Conservation (phyloP, 1,140 invertebrate genomes). For the Chelonus insularis region DNA sequence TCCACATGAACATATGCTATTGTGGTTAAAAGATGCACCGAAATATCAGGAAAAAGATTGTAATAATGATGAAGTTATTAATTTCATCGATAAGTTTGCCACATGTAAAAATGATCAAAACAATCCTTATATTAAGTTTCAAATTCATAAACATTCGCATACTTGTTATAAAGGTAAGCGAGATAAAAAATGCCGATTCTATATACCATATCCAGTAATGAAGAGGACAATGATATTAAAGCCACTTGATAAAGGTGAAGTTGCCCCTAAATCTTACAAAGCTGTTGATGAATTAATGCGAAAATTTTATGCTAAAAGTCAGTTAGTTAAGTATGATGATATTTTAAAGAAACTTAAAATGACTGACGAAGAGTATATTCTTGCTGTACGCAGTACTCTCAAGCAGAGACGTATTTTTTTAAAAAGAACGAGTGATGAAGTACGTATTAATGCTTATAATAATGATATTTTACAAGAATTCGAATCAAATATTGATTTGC, state of each 20-base stretch:
- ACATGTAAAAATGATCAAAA: slow-evolving; percentile 17
- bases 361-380: slow-evolving; percentile 5
- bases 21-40: slow-evolving; percentile 17
- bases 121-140: slow-evolving; percentile 10
- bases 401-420: slow-evolving; percentile 22
- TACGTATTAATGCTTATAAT: slow-evolving; percentile 38
- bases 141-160: slow-evolving; percentile 6
- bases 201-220: slow-evolving; percentile 8
- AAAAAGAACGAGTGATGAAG: slow-evolving; percentile 26
- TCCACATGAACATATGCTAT: slow-evolving; percentile 15
- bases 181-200: slow-evolving; percentile 17
- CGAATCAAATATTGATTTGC: slow-evolving; percentile 39
- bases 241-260: neutral
- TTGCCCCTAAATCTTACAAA: neutral
- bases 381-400: slow-evolving; percentile 11
- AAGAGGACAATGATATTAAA: neutral
- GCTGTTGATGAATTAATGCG: neutral
- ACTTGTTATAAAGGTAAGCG: slow-evolving; percentile 24
- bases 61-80: neutral
- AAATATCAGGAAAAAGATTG: slow-evolving; percentile 1
- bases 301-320: slow-evolving; percentile 1
- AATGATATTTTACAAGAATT: slow-evolving; percentile 23
- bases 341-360: slow-evolving; percentile 15
- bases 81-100: slow-evolving; percentile 8
- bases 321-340: neutral